These are phyloP conservation scores for Drosophila albomicans DNA, from an alignment of 1,140 invertebrate species.

Conservation along the genomic window DNA sequence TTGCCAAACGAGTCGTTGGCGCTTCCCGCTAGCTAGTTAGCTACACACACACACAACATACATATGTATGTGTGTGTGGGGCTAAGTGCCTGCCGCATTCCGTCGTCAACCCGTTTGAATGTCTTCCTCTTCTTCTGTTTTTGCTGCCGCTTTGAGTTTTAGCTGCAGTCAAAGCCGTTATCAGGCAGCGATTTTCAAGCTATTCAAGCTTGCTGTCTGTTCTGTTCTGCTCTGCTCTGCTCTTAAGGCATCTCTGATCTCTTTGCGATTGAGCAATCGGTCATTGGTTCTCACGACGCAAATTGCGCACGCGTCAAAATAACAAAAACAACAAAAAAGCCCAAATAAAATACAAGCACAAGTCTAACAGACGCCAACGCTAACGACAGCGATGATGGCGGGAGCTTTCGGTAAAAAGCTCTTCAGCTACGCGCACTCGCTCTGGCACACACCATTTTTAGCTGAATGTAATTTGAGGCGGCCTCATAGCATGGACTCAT, in stretches of 20 bases:
- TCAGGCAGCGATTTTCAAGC: slow-evolving; percentile 47
- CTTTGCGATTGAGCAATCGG: slow-evolving; percentile 65
- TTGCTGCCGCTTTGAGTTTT: not conserved
- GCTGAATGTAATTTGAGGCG: slow-evolving; percentile 84
- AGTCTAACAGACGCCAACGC: slow-evolving; percentile 27
- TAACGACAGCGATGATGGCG: not conserved
- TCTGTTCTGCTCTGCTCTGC: slow-evolving; percentile 37
- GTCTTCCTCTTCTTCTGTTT: slow-evolving; percentile 26
- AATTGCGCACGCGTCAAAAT: slow-evolving; percentile 68
- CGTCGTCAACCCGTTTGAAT: slow-evolving; percentile 66
- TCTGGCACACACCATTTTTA: slow-evolving; percentile 84
- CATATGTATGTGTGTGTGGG: slow-evolving; percentile 15
- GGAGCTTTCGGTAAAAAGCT: slow-evolving; percentile 64
- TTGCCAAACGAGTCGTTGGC: slow-evolving; percentile 73
- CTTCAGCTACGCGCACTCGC: slow-evolving; percentile 45
- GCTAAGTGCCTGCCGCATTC: slow-evolving; percentile 63
- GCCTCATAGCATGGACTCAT: slow-evolving; percentile 76
- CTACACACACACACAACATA: not conserved
- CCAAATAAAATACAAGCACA: slow-evolving; percentile 20
- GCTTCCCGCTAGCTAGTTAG: slow-evolving; percentile 66
- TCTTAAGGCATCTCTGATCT: slow-evolving; percentile 30
- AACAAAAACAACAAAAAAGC: slow-evolving; percentile 27
- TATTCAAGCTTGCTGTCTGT: slow-evolving; percentile 3
- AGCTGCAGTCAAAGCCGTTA: slow-evolving; percentile 48
- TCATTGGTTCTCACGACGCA: slow-evolving; percentile 20